Conservation (phyloP, 1,140 invertebrate species). For the Drosophila mayri region DNA sequence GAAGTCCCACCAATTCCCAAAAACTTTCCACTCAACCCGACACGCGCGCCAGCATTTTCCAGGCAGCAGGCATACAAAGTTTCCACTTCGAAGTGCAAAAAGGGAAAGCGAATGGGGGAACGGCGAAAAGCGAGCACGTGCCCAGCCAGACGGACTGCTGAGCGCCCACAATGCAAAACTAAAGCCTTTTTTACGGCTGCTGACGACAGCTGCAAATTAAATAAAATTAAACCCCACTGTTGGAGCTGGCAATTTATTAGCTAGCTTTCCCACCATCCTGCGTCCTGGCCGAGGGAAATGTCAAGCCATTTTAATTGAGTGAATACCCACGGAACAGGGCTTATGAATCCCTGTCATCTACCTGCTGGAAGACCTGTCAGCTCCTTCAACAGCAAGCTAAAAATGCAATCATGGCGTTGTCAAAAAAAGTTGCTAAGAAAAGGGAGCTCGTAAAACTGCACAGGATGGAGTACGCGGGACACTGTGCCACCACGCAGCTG, state of each 20-base stretch:
- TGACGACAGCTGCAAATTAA: constrained; percentile 81
- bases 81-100: constrained; percentile 26
- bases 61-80: constrained; percentile 45
- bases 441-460: constrained; percentile 5
- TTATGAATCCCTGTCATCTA: constrained; percentile 30
- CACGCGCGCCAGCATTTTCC: constrained; percentile 48
- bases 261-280: constrained; percentile 47
- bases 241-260: constrained; percentile 74
- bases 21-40: constrained; percentile 45
- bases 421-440: constrained; percentile 27
- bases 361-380: constrained; percentile 17
- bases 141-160: constrained; percentile 48
- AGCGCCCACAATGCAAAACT: constrained; percentile 69
- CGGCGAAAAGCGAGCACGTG: constrained; percentile 28
- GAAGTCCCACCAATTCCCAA: constrained; percentile 1
- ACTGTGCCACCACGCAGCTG: constrained; percentile 12
- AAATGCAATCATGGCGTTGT: constrained; percentile 42
- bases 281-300: background rate
- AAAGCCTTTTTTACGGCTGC: constrained; percentile 79
- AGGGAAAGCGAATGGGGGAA: background rate
- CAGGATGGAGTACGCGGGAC: constrained; percentile 4
- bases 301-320: constrained; percentile 39
- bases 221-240: constrained; percentile 70
- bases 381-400: constrained; percentile 3
- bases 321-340: constrained; percentile 39